These are phyloP conservation scores for Choreutis nemorana DNA, from an alignment of 2,888 invertebrate species.

Conservation along the genomic window DNA sequence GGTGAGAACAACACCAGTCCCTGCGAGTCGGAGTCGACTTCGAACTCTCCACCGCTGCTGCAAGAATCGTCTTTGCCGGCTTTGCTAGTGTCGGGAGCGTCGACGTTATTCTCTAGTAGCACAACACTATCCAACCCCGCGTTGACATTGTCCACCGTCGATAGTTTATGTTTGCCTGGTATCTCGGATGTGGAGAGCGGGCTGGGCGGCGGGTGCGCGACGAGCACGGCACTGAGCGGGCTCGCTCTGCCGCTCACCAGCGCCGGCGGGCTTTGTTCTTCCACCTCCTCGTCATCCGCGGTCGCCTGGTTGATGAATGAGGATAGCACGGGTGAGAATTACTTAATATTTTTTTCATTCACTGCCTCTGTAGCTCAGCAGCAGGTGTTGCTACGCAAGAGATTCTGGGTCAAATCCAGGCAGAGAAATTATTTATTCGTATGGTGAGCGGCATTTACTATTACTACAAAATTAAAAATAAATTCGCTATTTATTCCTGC, in stretches of 20 bases:
- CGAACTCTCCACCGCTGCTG: slow-evolving; percentile 64
- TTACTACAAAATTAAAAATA: no score
- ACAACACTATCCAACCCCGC: slow-evolving; percentile 31
- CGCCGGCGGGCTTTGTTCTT: slow-evolving; percentile 38
- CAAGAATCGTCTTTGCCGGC: slow-evolving; percentile 53
- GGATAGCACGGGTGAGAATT: slow-evolving; percentile 49
- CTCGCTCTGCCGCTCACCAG: slow-evolving; percentile 49
- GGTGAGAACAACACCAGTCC: slow-evolving; percentile 62
- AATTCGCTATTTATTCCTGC: no score
- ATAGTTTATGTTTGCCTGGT: slow-evolving; percentile 32
- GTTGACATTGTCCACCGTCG: slow-evolving; percentile 31
- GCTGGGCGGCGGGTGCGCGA: slow-evolving; percentile 52
- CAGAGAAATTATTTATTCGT: no score
- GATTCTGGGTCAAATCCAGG: no score
- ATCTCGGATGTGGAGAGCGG: slow-evolving; percentile 36
- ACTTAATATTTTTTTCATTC: no score
- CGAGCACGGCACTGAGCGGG: slow-evolving; percentile 31
- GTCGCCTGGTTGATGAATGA: slow-evolving; percentile 67
- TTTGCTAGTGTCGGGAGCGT: slow-evolving; percentile 48
- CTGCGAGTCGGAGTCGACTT: slow-evolving; percentile 70
- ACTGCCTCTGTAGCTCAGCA: no score
- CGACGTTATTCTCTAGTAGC: slow-evolving; percentile 49
- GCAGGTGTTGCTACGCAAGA: no score
- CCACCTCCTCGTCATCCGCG: slow-evolving; percentile 51
- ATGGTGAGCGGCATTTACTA: no score